These are phyloP conservation scores for Falcunculus frontatus DNA, from an alignment of 2,113 vertebrate genomes.

Conservation along the genomic window DNA sequence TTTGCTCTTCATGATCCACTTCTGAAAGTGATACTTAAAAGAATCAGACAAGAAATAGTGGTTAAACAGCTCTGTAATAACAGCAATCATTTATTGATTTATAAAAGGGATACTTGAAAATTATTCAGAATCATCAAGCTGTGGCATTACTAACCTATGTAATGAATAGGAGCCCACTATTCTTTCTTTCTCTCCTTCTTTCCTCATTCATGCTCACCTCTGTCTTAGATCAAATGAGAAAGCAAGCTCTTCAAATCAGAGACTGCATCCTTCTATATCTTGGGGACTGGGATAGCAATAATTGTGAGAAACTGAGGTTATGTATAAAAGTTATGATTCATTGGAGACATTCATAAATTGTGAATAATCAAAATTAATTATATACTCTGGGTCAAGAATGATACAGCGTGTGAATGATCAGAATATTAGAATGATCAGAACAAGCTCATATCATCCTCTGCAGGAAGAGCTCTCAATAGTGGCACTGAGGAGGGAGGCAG, in stretches of 20 bases:
- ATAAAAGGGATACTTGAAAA: not conserved
- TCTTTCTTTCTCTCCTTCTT: not conserved
- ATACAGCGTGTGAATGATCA: not conserved
- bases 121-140: conserved; percentile 1
- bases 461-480: not conserved
- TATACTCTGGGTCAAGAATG: not conserved
- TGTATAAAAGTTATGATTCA: not conserved
- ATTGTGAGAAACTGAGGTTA: not conserved
- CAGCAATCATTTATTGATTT: not conserved
- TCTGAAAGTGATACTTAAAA: not conserved
- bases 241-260: conserved; percentile 17
- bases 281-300: not conserved
- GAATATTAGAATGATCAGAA: not conserved
- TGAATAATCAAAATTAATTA: conserved; percentile 18
- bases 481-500: not conserved
- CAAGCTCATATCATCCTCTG: not conserved
- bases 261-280: not conserved
- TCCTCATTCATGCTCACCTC: not conserved
- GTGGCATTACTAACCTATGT: not conserved
- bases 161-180: not conserved
- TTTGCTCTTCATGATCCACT: not conserved
- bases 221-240: not conserved
- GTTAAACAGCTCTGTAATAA: not conserved
- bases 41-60: not conserved
- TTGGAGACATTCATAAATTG: not conserved